Base-by-base conservation (phyloP, 2,888 invertebrate species). In the Temnothorax rugatulus region DNA sequence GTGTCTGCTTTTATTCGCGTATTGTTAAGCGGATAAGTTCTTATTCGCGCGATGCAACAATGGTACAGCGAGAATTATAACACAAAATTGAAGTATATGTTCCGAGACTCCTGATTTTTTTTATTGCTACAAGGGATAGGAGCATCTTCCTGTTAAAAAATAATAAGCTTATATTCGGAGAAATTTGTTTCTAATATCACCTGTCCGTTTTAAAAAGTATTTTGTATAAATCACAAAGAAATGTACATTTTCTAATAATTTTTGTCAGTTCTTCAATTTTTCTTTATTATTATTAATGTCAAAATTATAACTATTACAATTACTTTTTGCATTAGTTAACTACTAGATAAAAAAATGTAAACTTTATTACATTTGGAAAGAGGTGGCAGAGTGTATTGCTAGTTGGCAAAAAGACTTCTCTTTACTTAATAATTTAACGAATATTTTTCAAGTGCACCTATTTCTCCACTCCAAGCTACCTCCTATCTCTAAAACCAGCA, bases 221-320 rank as follows among this genome's bases (percentile, higher is more conserved):
- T n/a, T 34, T 52, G 11, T 34, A 52, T 15, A 69, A 38, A 13
- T 52, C 15, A 21, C 2, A 71, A 54, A 21, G 0, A 71, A 54
- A 71, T 54, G 15, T 8, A 34, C 9, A 52, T 8, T 71, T 71
- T 52, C 1, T 50, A 8, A 11, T 50, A 7, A 52, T 52, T 69
- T 52, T 50, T 34, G 13, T 21, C 69, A 29, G 8, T 21, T 54
- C 4, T 54, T 15, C 8, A 69, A 34, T 34, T 52, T 52, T 54
- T 52, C 15, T 64, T 64, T 15, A 52, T 38, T n/a, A 38, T 38
- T 71, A 71, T 34, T 38, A 54, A 15, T 54, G 21, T 63, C n/a
- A 63, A 41, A 63, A 13, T 41, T 63, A 21, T 63, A 21, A 21
- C 11, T 34, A 29, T 71, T 38, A 52, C 18, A 34, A 71, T 34